These are phyloP conservation scores for Macquaria australasica DNA, from an alignment of 2,113 vertebrate species.

Conservation along the genomic window DNA sequence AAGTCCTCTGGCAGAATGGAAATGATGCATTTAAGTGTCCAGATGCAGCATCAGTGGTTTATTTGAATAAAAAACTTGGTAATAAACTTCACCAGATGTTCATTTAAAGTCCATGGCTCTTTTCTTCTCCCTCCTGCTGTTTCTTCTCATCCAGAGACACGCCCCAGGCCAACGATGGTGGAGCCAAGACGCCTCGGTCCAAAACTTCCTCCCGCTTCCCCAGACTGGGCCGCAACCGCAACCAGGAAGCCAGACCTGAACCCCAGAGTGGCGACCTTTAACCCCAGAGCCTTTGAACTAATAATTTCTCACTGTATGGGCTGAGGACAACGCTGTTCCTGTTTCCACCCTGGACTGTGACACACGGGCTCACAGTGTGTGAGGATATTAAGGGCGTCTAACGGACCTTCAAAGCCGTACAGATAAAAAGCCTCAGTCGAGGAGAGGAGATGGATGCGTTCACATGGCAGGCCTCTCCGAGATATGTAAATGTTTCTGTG, in stretches of 20 bases:
- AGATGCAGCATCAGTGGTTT: slow-evolving; percentile 37
- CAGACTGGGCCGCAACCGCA: slow-evolving; percentile 88
- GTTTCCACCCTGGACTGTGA: slow-evolving; percentile 5
- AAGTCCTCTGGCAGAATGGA: slow-evolving; percentile 26
- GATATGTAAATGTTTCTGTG: slow-evolving; percentile 43
- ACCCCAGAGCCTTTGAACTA: slow-evolving; percentile 51
- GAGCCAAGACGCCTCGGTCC: slow-evolving; percentile 85
- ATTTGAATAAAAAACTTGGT: slow-evolving; percentile 27
- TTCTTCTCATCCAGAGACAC: slow-evolving; percentile 86
- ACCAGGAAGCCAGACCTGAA: slow-evolving; percentile 89
- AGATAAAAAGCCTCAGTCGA: slow-evolving; percentile 12
- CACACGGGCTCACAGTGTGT: neutral
- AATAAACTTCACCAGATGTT: slow-evolving; percentile 40
- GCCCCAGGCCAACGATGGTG: slow-evolving; percentile 85
- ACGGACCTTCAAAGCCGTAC: slow-evolving; percentile 42
- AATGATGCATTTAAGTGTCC: slow-evolving; percentile 41
- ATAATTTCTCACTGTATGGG: neutral
- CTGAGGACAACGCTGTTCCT: neutral
- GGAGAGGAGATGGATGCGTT: neutral
- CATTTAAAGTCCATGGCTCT: neutral
- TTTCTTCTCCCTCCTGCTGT: slow-evolving; percentile 20
- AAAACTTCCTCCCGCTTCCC: slow-evolving; percentile 90
- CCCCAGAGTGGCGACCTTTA: slow-evolving; percentile 98
- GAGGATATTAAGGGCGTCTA: slow-evolving; percentile 33
- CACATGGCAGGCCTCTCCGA: slow-evolving; percentile 1